Conservation (phyloP, 2,888 invertebrate genomes). For the Lasioglossum villosulum region DNA sequence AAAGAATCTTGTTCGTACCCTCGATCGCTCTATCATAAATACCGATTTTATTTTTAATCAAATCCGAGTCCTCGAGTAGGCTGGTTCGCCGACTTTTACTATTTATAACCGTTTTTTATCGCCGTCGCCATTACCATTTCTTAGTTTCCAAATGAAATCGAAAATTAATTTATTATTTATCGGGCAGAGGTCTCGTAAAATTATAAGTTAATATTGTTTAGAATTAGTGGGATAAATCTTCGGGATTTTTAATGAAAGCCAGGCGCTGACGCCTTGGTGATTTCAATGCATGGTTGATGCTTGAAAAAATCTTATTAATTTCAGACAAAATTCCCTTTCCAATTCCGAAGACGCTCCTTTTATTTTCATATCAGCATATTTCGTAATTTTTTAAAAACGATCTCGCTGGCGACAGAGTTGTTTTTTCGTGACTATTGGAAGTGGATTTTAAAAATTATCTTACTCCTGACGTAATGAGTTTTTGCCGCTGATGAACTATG, state of each 20-base stretch:
- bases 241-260: background rate
- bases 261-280: background rate
- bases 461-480: background rate
- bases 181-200: background rate
- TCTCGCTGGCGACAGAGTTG: background rate
- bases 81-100: background rate
- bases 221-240: background rate
- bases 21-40: slow-evolving; percentile 7
- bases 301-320: background rate
- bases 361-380: background rate
- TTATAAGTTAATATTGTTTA: background rate
- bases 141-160: background rate
- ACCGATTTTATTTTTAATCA: slow-evolving; percentile 10
- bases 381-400: background rate
- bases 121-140: background rate
- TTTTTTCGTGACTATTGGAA: background rate
- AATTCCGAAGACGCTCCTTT: background rate
- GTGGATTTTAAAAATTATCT: background rate
- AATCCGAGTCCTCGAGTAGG: background rate
- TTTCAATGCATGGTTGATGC: background rate
- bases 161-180: slow-evolving; percentile 3
- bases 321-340: background rate
- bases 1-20: background rate
- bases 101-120: background rate
- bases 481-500: background rate